Evolutionary conservation across 1,140 invertebrate species (phyloP).

Genomic region (Hyphantria cunea): DNA sequence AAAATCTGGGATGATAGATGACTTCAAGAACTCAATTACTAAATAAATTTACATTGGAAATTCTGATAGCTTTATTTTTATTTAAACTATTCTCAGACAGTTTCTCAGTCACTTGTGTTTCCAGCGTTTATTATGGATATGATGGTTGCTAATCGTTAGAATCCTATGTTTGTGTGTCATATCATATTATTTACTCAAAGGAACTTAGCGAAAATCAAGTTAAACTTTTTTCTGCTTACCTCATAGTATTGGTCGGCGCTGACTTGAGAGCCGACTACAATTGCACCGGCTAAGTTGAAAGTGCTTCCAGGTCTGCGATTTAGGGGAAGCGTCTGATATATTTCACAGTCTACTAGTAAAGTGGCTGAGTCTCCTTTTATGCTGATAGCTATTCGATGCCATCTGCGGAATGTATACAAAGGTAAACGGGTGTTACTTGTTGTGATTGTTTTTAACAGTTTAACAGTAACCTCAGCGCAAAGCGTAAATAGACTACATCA

Average conservation of each 20-base stretch:
- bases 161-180: too few species aligned
- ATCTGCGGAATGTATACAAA: constrained; percentile 75
- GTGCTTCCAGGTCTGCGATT: constrained; percentile 81
- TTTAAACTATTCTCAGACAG: too few species aligned
- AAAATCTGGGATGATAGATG: too few species aligned
- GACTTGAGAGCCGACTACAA: constrained; percentile 88
- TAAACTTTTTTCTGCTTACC: constrained; percentile 64
- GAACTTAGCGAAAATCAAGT: too few species aligned
- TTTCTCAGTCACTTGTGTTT: too few species aligned
- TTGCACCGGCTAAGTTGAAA: constrained; percentile 86
- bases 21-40: background rate
- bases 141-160: too few species aligned
- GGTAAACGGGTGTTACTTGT: too few species aligned
- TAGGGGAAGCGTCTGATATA: constrained; percentile 82
- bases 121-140: too few species aligned
- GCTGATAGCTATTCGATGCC: constrained; percentile 90
- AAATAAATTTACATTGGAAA: background rate
- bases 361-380: constrained; percentile 90
- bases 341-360: constrained; percentile 87
- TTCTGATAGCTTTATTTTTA: background rate
- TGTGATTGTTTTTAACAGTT: too few species aligned
- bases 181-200: too few species aligned
- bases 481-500: too few species aligned
- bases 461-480: too few species aligned
- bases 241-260: constrained; percentile 85